A percentile compares a stretch with the other conserved stretches of the same genome.
Conservation (phyloP, 1,140 invertebrate species). For the Babylonia areolata region DNA sequence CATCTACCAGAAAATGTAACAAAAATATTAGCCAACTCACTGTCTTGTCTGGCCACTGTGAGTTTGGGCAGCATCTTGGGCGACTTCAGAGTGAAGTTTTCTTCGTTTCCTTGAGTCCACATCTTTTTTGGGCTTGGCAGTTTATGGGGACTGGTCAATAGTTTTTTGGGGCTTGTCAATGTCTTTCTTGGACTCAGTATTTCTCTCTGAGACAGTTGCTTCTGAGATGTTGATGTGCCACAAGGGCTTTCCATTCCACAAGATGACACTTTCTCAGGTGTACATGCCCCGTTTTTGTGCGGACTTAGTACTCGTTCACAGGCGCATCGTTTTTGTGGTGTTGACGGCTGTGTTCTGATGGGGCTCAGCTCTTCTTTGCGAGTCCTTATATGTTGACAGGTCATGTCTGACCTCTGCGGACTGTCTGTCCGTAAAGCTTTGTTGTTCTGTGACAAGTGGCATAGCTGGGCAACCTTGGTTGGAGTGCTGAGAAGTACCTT, state of each 20-base stretch:
- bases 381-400: background rate
- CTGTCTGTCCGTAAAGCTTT: background rate
- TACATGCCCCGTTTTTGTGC: background rate
- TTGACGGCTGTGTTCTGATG: background rate
- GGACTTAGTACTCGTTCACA: background rate
- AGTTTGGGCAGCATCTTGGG: background rate
- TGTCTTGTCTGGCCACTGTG: conserved; percentile 9
- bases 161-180: background rate
- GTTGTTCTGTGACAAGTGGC: background rate
- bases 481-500: background rate
- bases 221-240: background rate
- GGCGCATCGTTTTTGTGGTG: background rate
- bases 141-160: background rate
- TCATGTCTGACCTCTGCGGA: background rate
- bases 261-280: background rate
- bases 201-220: background rate
- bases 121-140: background rate
- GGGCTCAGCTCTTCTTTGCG: background rate
- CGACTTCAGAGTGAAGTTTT: conserved; percentile 16
- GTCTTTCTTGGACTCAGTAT: background rate
- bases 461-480: background rate
- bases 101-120: background rate
- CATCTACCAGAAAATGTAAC: no score
- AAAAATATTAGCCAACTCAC: no score
- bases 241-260: background rate